These are phyloP conservation scores for Pseudonaja textilis DNA, from an alignment of 2,113 vertebrate species.

Conservation along the genomic window DNA sequence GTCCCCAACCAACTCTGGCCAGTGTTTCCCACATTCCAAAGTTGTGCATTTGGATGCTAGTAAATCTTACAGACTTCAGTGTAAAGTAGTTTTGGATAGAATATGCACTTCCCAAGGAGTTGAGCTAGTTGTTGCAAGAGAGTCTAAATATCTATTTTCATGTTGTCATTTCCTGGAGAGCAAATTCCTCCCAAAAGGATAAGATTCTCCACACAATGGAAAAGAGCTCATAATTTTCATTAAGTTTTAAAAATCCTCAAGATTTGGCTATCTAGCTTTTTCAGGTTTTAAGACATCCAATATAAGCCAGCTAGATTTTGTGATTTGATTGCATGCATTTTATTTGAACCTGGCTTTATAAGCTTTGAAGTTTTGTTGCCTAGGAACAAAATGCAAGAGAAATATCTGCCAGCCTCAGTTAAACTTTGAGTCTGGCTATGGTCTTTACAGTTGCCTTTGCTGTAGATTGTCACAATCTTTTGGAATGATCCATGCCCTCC, in stretches of 20 bases:
- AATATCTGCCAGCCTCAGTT: constrained; percentile 2
- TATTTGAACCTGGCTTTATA: neutral
- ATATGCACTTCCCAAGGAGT: neutral
- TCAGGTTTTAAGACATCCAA: neutral
- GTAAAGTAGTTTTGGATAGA: neutral
- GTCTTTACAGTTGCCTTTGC: neutral
- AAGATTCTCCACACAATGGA: neutral
- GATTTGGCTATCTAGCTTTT: neutral
- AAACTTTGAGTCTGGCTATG: neutral
- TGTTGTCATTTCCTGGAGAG: neutral
- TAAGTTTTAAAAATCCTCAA: neutral
- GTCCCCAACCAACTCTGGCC: neutral
- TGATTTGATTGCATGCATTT: constrained; percentile 20
- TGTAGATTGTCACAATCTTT: neutral
- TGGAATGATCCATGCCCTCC: neutral
- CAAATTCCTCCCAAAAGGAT: neutral
- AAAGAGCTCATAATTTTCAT: neutral
- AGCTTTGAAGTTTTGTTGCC: constrained; percentile 1
- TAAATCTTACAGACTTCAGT: neutral
- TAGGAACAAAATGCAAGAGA: neutral
- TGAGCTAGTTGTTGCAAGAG: neutral
- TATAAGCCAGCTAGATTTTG: neutral
- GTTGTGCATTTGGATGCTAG: neutral
- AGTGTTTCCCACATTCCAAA: neutral
- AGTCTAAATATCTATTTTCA: neutral